These are phyloP conservation scores for Galago senegalensis DNA, from an alignment of 2,797 vertebrate species.

Conservation along the genomic window DNA sequence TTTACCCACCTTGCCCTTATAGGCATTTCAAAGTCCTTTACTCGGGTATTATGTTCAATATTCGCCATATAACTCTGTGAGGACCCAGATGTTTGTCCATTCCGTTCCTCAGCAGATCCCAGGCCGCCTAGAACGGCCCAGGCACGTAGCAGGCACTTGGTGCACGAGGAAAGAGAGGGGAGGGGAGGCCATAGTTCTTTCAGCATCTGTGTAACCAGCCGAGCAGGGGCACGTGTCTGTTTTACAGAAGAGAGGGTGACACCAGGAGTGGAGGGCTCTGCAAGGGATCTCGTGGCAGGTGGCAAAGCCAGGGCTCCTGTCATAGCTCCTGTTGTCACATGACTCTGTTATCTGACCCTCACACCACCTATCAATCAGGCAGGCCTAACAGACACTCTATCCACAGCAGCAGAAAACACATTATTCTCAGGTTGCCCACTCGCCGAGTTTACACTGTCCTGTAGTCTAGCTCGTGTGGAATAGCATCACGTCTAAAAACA, in stretches of 20 bases:
- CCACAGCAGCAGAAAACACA: no score
- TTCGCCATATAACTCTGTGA: background rate
- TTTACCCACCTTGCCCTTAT: background rate
- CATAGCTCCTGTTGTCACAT: background rate
- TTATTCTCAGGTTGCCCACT: no score
- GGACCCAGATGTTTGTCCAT: background rate
- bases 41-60: background rate
- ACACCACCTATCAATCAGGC: no score
- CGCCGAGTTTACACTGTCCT: background rate
- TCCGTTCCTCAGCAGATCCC: background rate
- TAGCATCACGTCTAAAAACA: background rate
- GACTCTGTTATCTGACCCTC: background rate
- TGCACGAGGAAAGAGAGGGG: no score
- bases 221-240: background rate
- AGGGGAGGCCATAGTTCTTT: background rate
- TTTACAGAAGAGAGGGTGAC: background rate
- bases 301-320: background rate
- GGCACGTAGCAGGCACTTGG: background rate
- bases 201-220: rapidly evolving
- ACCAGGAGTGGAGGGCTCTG: background rate
- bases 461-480: background rate
- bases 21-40: background rate
- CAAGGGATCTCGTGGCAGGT: background rate
- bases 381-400: no score
- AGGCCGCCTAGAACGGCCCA: background rate